Base-by-base conservation (phyloP, 2,113 vertebrate species). In the Parus major region DNA sequence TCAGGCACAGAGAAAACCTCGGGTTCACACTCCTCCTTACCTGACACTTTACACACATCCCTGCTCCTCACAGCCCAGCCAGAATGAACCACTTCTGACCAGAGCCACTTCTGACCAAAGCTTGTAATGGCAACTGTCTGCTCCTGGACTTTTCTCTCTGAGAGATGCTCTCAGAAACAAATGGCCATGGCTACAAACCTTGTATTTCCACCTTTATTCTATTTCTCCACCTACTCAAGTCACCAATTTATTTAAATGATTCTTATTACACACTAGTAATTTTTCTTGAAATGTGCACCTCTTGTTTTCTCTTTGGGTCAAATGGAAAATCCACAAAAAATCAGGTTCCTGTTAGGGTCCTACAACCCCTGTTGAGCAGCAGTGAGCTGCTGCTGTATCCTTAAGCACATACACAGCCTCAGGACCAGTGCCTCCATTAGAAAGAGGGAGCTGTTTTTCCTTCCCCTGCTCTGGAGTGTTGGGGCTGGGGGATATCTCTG, bases 381-480 rank as follows among this genome's bases (percentile, higher is more conserved):
- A 13, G 25, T 47, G 33, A 70, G n/a, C n/a, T 63, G 14, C 65
- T 31, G 50, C 46, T 73, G 22, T 24, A 2, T 41, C 50, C 50
- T 15, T 7, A 21, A 87, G 31, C 2, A 3, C 46, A 28, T 1
- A 5, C 7, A 31, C 22, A 68, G 36, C 59, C 64, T 25, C 64
- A 56, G 35, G 28, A 44, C 9, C 23, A 27, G 49, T 25, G 36
- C 25, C 12, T 25, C 44, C 10, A 0, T 2, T 8, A 39, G 31
- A 46, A 25, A 63, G 47, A 82, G 2, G 7, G 49, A 50, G 49
- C 17, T 23, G 27, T 2, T 77, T 53, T 47, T 35, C 23, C 31
- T 70, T 84, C 22, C 11, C 29, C 35, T 77, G 7, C n/a, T 65
- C 64, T 55, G 0, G 0, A 56, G 65, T 1, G 0, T 19, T 49